phyloP scores from a whole-genome alignment of 2,888 invertebrate species.

The Lithophane ornitopus region DNA sequence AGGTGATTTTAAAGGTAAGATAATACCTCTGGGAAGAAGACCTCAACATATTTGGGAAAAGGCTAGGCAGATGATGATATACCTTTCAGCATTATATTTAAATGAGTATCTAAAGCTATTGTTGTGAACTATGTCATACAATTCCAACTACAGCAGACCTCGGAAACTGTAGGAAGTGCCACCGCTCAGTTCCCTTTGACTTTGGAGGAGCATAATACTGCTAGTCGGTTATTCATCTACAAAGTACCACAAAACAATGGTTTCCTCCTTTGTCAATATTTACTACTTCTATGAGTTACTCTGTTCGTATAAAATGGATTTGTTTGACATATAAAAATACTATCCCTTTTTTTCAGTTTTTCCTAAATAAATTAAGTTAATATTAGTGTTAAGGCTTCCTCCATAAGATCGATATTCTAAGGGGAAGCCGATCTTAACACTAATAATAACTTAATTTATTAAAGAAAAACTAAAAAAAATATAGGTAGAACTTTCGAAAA shows the following conservation, averaged over 20 bases:
- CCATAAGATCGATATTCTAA: not conserved
- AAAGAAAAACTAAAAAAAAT: not conserved
- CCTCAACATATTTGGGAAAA: not conserved
- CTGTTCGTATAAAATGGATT: not conserved
- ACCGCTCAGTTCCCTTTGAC: constrained; percentile 12
- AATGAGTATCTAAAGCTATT: constrained; percentile 11
- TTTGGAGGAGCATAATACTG: not conserved
- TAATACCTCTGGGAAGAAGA: not conserved
- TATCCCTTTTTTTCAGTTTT: not conserved
- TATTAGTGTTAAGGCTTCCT: too few species aligned
- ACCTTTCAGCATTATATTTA: not conserved
- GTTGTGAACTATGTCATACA: constrained; percentile 18
- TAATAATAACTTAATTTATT: not conserved
- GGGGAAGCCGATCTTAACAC: not conserved
- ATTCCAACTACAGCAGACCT: constrained; percentile 8
- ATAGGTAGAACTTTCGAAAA: not conserved
- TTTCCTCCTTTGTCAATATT: not conserved
- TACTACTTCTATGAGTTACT: not conserved
- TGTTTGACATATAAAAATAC: not conserved
- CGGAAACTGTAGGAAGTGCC: not conserved
- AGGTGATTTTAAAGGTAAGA: not conserved
- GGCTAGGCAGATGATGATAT: not conserved
- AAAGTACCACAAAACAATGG: not conserved
- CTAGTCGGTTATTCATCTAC: not conserved
- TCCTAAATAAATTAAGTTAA: too few species aligned